Evolutionary conservation across 2,113 vertebrate genomes (phyloP).

Genomic region (Scophthalmus maximus): DNA sequence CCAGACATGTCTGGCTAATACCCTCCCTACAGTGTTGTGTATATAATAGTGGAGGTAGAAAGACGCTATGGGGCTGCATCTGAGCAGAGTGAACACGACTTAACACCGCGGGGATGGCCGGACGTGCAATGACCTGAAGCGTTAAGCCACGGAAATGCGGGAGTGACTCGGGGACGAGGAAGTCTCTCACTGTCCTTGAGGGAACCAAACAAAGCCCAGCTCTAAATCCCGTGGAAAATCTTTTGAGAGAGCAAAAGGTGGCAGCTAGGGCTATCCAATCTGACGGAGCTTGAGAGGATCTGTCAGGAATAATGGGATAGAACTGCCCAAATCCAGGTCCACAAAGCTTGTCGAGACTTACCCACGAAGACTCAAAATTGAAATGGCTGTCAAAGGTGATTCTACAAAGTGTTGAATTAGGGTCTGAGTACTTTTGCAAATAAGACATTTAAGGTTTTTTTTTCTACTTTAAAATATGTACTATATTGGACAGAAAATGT

Average conservation of each 20-base stretch:
- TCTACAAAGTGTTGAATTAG: background rate
- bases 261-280: background rate
- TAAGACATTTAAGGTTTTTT: background rate
- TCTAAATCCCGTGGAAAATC: background rate
- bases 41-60: background rate
- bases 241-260: background rate
- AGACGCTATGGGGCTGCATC: no score
- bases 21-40: no score
- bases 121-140: background rate
- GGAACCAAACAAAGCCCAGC: background rate
- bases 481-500: background rate
- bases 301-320: slow-evolving; percentile 11
- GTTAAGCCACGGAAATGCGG: background rate
- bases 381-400: background rate
- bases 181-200: background rate
- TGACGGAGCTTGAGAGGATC: background rate
- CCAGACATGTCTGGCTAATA: background rate
- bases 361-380: background rate
- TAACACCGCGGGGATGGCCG: no score
- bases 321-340: slow-evolving; percentile 1
- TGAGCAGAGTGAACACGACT: background rate
- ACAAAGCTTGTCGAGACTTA: background rate
- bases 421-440: background rate
- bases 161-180: background rate
- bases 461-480: background rate